These are phyloP conservation scores for Syngnathus typhle DNA, from an alignment of 2,113 vertebrate species.

Conservation along the genomic window DNA sequence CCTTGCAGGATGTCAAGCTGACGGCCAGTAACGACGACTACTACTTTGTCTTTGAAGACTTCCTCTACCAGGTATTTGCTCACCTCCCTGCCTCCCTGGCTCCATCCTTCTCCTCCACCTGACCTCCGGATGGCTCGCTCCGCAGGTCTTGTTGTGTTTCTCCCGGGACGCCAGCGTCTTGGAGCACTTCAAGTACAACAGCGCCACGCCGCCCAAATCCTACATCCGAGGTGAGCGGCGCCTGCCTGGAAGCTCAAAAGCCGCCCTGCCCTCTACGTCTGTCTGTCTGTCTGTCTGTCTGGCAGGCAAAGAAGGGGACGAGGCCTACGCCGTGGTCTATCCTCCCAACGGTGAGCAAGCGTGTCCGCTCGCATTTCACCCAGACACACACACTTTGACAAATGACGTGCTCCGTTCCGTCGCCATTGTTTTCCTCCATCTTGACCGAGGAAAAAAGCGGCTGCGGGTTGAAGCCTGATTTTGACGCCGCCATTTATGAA, in stretches of 20 bases:
- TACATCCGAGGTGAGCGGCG: conserved; percentile 79
- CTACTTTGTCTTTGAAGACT: conserved; percentile 99
- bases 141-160: conserved; percentile 91
- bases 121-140: not conserved
- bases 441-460: no score
- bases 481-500: no score
- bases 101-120: not conserved
- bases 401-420: no score
- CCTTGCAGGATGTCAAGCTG: conserved; percentile 88
- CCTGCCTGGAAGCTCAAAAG: conserved; percentile 51
- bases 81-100: rapidly evolving
- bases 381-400: no score
- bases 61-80: conserved; percentile 89
- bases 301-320: conserved; percentile 80
- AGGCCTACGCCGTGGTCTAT: conserved; percentile 87
- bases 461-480: no score
- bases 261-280: not conserved
- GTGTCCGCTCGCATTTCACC: no score
- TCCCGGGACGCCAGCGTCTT: conserved; percentile 89
- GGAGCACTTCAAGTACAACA: conserved; percentile 89
- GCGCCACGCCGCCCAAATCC: conserved; percentile 89
- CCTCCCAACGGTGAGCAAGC: conserved; percentile 86
- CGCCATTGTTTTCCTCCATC: no score
- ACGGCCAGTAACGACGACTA: conserved; percentile 98
- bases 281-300: conserved; percentile 9